A percentile compares a stretch with the other conserved stretches of the same genome.
These are phyloP conservation scores for Heliornis fulica DNA, from an alignment of 2,113 vertebrate species.

Conservation along the genomic window DNA sequence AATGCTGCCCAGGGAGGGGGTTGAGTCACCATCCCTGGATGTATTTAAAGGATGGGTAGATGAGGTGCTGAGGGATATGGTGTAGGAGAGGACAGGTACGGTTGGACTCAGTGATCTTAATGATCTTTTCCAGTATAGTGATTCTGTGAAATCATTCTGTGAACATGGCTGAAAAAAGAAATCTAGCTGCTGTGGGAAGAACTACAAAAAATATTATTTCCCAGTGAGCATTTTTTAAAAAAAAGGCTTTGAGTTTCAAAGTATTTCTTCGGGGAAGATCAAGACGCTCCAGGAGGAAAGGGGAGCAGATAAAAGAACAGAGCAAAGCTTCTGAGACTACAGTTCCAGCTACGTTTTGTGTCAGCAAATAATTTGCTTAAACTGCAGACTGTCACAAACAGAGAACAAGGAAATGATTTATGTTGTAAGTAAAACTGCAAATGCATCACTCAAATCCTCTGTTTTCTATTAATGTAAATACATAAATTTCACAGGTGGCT, in stretches of 20 bases:
- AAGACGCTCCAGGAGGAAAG: not conserved
- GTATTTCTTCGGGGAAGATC: slow-evolving; percentile 24
- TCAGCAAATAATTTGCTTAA: slow-evolving; percentile 59
- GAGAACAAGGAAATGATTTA: slow-evolving; percentile 22
- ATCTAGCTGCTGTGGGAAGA: not conserved
- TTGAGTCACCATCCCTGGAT: no score
- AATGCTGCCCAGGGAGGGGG: no score
- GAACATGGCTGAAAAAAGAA: rapidly evolving
- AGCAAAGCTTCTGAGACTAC: slow-evolving; percentile 2
- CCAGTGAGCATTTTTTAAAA: not conserved
- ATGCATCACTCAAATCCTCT: slow-evolving; percentile 1
- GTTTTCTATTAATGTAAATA: slow-evolving; percentile 25
- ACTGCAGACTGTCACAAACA: slow-evolving; percentile 29
- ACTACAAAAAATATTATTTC: not conserved
- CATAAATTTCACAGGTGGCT: not conserved
- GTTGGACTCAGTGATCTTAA: no score
- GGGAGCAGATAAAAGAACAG: slow-evolving; percentile 11
- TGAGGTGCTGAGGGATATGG: no score
- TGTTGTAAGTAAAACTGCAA: not conserved
- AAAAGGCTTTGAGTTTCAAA: not conserved
- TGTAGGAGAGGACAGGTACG: no score
- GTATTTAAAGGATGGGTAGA: no score
- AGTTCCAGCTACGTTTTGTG: not conserved
- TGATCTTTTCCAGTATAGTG: no score
- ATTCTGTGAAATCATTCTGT: not conserved